Evolutionary conservation across 1,140 invertebrate genomes (phyloP).

Genomic region (Drosophila biarmipes): DNA sequence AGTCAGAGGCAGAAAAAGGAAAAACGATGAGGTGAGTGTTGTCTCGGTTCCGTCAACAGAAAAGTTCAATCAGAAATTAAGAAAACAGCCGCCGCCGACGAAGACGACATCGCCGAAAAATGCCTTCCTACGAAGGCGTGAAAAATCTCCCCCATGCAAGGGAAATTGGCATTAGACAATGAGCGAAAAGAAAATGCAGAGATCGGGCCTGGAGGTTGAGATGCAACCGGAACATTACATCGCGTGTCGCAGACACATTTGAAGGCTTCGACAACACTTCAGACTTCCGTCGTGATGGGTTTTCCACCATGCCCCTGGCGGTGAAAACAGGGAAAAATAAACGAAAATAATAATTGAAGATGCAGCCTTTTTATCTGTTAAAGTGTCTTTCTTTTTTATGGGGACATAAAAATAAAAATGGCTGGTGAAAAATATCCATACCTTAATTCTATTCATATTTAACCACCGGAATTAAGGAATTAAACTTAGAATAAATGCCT

Average conservation of each 20-base stretch:
- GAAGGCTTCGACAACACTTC: conserved; percentile 74
- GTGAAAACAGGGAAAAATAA: conserved; percentile 25
- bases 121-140: conserved; percentile 51
- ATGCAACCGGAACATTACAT: conserved; percentile 60
- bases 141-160: conserved; percentile 51
- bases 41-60: conserved; percentile 75
- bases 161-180: conserved; percentile 73
- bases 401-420: too few relatives aligned
- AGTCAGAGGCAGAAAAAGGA: conserved; percentile 47
- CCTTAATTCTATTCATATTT: too few relatives aligned
- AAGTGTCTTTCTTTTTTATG: background rate
- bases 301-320: background rate
- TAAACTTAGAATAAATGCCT: too few relatives aligned
- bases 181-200: conserved; percentile 23
- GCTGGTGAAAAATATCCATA: too few relatives aligned
- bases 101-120: conserved; percentile 56
- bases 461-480: too few relatives aligned
- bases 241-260: conserved; percentile 77
- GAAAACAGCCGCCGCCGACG: conserved; percentile 69
- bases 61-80: conserved; percentile 83
- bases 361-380: conserved; percentile 28
- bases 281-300: conserved; percentile 63
- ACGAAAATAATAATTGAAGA: conserved; percentile 49
- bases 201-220: background rate
- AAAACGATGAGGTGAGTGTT: conserved; percentile 18